Base-by-base conservation (phyloP, 2,113 vertebrate genomes). In the Eublepharis macularius region DNA sequence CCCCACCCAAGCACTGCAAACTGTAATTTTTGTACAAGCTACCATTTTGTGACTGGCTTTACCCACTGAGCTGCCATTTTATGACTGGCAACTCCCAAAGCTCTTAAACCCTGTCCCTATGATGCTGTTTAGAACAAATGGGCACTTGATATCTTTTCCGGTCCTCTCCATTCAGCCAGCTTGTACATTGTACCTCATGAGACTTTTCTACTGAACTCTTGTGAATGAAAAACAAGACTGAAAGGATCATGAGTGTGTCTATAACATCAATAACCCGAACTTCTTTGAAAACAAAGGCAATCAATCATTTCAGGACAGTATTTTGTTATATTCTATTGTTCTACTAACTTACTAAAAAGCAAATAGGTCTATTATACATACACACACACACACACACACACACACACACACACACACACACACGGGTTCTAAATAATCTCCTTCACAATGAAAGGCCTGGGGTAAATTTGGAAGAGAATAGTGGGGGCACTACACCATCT, bases 221-320 rank as follows among this genome's bases (percentile, higher is more conserved):
- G 29, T 47, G 29, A n/a, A 70, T 39, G 39, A 60, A 69, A 4
- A 12, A 19, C 82, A n/a, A 90, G 82, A 1, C 57, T 90, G 12
- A 14, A 8, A 41, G 66, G 83, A 66, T 29, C 78, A 34, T 1
- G 36, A 81, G 87, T 0, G 0, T 77, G 80, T 4, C 6, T 49
- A 29, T 19, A 21, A 63, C 63, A 49, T 86, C 17, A 69, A 81
- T 41, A 88, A 77, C 24, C 2, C 69, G 89, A 85, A 79, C 1
- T 39, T 34, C 43, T 81, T 87, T 68, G 65, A 43, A 86, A 91
- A 81, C 4, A n/a, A 70, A 36, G 47, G 79, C 73, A 82, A 36
- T 88, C 73, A 82, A 36, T 88, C 80, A 70, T 13, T 0, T 0
- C 54, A 0, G 4, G 77, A 75, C 91, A 84, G 60, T 41, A 74